phyloP scores from a whole-genome alignment of 2,797 vertebrate genomes.

The Squalus acanthias region DNA sequence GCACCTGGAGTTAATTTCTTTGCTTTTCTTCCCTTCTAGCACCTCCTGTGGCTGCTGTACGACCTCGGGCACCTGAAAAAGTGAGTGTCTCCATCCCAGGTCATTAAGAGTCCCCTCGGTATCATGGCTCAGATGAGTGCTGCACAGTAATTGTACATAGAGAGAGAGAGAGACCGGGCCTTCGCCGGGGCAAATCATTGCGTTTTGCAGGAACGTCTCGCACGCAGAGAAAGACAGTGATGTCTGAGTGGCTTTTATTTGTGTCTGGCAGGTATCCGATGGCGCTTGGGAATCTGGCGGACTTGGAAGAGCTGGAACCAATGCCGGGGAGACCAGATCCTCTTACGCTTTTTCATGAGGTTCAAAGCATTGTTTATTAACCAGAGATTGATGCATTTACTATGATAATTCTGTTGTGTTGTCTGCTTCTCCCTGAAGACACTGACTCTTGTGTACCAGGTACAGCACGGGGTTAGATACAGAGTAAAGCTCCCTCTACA shows the following conservation, averaged over 20 bases:
- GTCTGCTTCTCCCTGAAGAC: too few species aligned
- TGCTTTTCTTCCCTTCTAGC: conserved; percentile 53
- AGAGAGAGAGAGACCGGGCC: neutral
- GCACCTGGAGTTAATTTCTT: neutral
- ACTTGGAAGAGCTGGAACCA: conserved; percentile 83
- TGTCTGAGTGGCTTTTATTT: neutral
- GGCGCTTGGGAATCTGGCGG: conserved; percentile 84
- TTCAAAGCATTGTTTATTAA: conserved; percentile 42
- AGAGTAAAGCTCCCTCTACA: too few species aligned
- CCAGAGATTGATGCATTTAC: neutral
- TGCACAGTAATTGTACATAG: neutral
- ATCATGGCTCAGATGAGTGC: neutral
- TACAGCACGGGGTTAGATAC: too few species aligned
- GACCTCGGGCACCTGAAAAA: conserved; percentile 78
- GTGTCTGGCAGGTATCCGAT: conserved; percentile 73
- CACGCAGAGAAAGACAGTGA: neutral
- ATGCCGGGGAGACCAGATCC: conserved; percentile 74
- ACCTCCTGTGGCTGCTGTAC: conserved; percentile 81
- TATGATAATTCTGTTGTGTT: too few species aligned
- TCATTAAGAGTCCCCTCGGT: neutral
- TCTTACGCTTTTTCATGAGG: conserved; percentile 75
- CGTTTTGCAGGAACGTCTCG: too few species aligned
- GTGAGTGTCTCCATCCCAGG: conserved; percentile 52
- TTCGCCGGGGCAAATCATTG: too few species aligned
- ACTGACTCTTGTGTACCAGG: too few species aligned